These are phyloP conservation scores for Gulo gulo DNA, from an alignment of 2,113 vertebrate genomes.

Conservation along the genomic window DNA sequence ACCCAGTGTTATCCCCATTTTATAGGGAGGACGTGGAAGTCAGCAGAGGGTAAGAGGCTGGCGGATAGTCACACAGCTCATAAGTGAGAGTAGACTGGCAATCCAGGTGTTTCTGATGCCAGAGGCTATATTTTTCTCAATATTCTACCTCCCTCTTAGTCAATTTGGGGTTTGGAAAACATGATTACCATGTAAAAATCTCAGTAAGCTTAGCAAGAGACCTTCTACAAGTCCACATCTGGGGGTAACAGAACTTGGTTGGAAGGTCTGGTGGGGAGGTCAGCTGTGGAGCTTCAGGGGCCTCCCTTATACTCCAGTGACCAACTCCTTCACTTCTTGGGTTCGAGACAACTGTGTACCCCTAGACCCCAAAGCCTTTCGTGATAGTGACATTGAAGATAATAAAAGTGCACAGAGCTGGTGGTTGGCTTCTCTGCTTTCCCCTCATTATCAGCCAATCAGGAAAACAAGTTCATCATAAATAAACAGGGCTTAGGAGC, in stretches of 20 bases:
- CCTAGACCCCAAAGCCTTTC: not conserved
- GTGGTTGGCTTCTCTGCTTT: not conserved
- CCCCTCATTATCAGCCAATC: not conserved
- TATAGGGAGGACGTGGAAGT: not conserved
- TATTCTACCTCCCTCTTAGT: not conserved
- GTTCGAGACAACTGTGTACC: not conserved
- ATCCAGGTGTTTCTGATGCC: not conserved
- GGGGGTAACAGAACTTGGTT: not conserved
- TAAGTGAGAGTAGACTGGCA: not conserved
- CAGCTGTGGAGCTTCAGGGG: too few relatives aligned
- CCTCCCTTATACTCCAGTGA: not conserved
- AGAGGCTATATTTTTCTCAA: not conserved
- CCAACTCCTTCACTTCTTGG: not conserved
- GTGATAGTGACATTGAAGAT: not conserved
- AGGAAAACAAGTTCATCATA: not conserved
- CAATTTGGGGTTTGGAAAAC: not conserved
- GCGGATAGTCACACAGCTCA: rapidly evolving
- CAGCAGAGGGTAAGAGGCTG: not conserved
- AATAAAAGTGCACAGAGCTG: not conserved
- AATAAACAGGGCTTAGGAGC: not conserved
- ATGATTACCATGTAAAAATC: not conserved
- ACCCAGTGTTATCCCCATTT: rapidly evolving
- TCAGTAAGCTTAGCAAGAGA: not conserved
- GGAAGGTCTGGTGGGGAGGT: not conserved
- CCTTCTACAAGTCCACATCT: not conserved